These are phyloP conservation scores for Mormyrus proboscirostris DNA, from an alignment of 2,797 vertebrate species.

Conservation along the genomic window DNA sequence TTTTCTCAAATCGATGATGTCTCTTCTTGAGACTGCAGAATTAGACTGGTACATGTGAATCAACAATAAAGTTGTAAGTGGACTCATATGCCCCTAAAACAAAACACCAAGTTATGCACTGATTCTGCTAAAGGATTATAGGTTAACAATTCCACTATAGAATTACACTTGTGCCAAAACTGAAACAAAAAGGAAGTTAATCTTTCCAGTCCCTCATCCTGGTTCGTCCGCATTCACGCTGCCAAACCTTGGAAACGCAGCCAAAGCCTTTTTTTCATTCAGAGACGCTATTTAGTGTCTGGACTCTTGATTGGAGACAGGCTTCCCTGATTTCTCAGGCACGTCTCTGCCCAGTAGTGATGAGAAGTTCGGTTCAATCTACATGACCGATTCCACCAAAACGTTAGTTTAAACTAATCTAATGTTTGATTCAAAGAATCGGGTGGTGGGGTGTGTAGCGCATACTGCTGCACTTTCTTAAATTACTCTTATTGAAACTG, in stretches of 20 bases:
- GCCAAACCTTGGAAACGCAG: background rate
- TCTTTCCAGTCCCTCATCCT: background rate
- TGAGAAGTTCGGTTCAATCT: background rate
- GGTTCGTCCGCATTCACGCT: background rate
- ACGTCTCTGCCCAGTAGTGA: background rate
- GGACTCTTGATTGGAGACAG: background rate
- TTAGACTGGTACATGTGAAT: background rate
- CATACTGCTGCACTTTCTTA: background rate
- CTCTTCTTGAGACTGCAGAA: background rate
- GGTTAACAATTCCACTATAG: background rate
- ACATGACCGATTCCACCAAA: background rate
- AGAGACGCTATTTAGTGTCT: background rate
- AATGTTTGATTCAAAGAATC: background rate
- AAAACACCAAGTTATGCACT: background rate
- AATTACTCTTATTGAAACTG: background rate
- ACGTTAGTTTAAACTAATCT: background rate
- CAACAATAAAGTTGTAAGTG: background rate
- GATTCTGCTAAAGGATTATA: background rate
- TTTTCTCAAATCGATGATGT: background rate
- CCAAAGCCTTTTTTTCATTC: background rate
- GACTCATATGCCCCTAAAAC: background rate
- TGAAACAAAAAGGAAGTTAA: conserved; percentile 6
- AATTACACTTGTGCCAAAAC: conserved; percentile 2
- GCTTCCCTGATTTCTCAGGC: background rate
- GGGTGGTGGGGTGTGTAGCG: background rate